Evolutionary conservation across 2,888 invertebrate species (phyloP).

Genomic region (Latheticus oryzae): DNA sequence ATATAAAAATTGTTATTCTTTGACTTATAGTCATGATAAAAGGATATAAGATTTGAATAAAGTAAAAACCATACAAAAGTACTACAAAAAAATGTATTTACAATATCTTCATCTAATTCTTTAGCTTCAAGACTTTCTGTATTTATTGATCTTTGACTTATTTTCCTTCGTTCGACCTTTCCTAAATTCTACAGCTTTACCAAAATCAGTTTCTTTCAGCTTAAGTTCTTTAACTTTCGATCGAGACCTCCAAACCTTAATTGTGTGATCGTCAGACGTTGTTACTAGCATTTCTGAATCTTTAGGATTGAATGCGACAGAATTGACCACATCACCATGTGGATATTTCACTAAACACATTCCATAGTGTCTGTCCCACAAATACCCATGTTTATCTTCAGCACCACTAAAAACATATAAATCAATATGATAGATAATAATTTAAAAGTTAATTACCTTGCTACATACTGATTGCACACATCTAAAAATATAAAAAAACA

Average conservation of each 20-base stretch:
- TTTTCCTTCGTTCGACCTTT: conserved; percentile 16
- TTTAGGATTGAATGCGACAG: conserved; percentile 85
- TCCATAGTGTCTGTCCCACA: conserved; percentile 89
- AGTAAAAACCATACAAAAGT: too few species aligned
- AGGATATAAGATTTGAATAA: too few species aligned
- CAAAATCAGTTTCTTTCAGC: conserved; percentile 58
- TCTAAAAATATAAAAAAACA: conserved; percentile 90
- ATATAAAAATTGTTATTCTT: too few species aligned
- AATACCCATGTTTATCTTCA: conserved; percentile 83
- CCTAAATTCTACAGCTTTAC: conserved; percentile 65
- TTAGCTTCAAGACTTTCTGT: not conserved
- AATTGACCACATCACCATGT: conserved; percentile 84
- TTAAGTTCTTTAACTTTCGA: conserved; percentile 66
- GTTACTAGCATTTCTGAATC: conserved; percentile 86
- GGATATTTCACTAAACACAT: conserved; percentile 80
- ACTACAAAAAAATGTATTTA: too few species aligned
- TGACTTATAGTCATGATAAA: too few species aligned
- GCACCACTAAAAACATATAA: conserved; percentile 74
- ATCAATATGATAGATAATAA: not conserved
- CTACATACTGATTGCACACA: conserved; percentile 84
- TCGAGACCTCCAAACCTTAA: conserved; percentile 74
- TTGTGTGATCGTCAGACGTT: conserved; percentile 82
- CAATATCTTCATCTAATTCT: conserved; percentile 1
- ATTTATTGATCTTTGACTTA: not conserved
- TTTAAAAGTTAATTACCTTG: conserved; percentile 70